These are phyloP conservation scores for Nematolebias whitei DNA, from an alignment of 2,113 vertebrate genomes.

Conservation along the genomic window DNA sequence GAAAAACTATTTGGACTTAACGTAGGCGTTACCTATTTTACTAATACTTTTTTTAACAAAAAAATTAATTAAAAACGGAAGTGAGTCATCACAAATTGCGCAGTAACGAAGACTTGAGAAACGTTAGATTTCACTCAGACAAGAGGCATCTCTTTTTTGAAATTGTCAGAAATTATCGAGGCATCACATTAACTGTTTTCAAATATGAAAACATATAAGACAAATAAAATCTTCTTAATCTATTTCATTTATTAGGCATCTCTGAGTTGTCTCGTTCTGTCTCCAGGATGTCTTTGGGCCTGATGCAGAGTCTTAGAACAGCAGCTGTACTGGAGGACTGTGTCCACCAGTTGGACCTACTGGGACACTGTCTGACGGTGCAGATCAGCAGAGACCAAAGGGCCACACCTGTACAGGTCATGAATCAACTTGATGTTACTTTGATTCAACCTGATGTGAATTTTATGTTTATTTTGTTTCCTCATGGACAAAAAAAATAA, in stretches of 20 bases:
- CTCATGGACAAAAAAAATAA: too few species aligned
- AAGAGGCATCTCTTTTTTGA: too few species aligned
- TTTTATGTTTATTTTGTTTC: neutral
- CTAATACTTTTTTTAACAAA: too few species aligned
- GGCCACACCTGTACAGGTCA: slow-evolving; percentile 29
- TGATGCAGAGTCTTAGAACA: slow-evolving; percentile 41
- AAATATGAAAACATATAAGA: too few species aligned
- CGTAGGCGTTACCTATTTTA: neutral
- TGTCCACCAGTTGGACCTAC: slow-evolving; percentile 45
- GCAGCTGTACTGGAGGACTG: slow-evolving; percentile 56
- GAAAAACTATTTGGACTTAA: neutral
- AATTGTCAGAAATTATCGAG: too few species aligned
- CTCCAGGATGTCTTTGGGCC: slow-evolving; percentile 49
- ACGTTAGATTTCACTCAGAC: too few species aligned
- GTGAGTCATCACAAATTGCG: neutral
- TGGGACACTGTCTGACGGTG: slow-evolving; percentile 31
- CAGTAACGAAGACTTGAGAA: too few species aligned
- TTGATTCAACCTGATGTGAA: slow-evolving; percentile 4
- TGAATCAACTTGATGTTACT: slow-evolving; percentile 1
- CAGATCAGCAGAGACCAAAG: slow-evolving; percentile 9
- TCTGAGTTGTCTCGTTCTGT: neutral
- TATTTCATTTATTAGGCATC: too few species aligned
- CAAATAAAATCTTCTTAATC: too few species aligned
- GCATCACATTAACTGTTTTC: too few species aligned
- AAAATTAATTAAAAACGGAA: neutral